Conservation (phyloP, 2,113 vertebrate genomes). For the Microtus pennsylvanicus region DNA sequence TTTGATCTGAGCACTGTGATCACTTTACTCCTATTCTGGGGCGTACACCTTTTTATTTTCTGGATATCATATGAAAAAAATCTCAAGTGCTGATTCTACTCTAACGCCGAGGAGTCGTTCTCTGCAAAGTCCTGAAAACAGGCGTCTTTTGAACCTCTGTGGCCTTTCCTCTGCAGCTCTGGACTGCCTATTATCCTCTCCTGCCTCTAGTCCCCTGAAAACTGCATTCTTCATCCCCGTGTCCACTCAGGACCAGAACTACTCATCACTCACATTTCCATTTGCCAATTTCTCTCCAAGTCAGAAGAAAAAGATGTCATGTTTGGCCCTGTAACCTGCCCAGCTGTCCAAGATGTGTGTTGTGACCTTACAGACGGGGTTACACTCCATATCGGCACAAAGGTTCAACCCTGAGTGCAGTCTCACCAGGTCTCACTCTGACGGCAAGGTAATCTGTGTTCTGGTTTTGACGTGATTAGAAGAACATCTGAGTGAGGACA, state of each 20-base stretch:
- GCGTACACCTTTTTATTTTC: slow-evolving; percentile 4
- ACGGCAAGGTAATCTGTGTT: background rate
- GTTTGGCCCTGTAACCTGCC: background rate
- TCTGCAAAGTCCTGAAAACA: slow-evolving; percentile 58
- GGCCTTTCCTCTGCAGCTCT: background rate
- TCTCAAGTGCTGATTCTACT: slow-evolving; percentile 69
- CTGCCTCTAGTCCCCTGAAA: background rate
- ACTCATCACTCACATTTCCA: background rate
- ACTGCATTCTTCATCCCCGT: fast-evolving
- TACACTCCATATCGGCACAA: fast-evolving
- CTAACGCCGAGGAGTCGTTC: slow-evolving; percentile 69
- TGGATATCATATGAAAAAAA: slow-evolving; percentile 53
- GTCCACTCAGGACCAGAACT: background rate
- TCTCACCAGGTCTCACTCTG: background rate
- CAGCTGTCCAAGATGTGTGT: background rate
- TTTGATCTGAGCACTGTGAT: background rate
- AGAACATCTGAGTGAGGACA: slow-evolving; percentile 27
- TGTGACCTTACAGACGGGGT: background rate
- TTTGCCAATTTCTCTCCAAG: background rate
- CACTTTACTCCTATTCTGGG: background rate
- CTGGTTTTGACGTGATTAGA: background rate
- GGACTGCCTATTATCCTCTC: slow-evolving; percentile 30
- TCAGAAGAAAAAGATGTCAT: background rate
- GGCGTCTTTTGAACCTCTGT: slow-evolving; percentile 9
- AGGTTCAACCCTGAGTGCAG: background rate